Evolutionary conservation across 2,888 invertebrate genomes (phyloP).

Genomic region (Xestia xanthographa): DNA sequence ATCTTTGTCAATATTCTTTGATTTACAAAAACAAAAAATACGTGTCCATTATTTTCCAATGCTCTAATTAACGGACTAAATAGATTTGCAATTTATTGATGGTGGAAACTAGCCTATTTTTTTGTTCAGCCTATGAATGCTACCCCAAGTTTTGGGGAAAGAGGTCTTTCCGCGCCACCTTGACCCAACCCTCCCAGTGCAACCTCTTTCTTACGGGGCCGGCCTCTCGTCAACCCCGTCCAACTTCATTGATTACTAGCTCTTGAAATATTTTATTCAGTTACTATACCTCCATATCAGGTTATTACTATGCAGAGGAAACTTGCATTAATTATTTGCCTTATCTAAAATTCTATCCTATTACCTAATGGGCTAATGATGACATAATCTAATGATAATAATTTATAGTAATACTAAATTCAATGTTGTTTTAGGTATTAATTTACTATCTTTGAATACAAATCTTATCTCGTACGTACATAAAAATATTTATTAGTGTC

Average conservation of each 20-base stretch:
- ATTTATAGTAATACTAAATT: slow-evolving; percentile 27
- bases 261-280: slow-evolving; percentile 6
- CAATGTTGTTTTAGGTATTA: slow-evolving; percentile 23
- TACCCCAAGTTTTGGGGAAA: neutral
- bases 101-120: too few species aligned
- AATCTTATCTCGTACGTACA: slow-evolving; percentile 11
- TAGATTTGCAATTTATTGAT: too few species aligned
- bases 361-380: slow-evolving; percentile 34
- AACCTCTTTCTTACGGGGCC: neutral
- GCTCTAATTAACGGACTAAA: too few species aligned
- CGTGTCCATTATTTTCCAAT: too few species aligned
- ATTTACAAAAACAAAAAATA: too few species aligned
- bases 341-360: slow-evolving; percentile 40
- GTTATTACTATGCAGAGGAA: neutral
- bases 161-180: too few species aligned
- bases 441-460: slow-evolving; percentile 12
- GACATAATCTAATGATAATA: slow-evolving; percentile 34
- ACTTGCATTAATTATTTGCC: slow-evolving; percentile 19
- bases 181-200: neutral
- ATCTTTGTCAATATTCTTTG: too few species aligned
- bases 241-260: neutral
- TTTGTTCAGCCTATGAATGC: neutral
- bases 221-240: neutral
- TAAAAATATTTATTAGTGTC: neutral
- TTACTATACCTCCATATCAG: neutral